Percentiles rank a stretch among this genome's conserved stretches.
phyloP scores from a whole-genome alignment of 2,888 invertebrate genomes.

The Chalcosyrphus nemorum region DNA sequence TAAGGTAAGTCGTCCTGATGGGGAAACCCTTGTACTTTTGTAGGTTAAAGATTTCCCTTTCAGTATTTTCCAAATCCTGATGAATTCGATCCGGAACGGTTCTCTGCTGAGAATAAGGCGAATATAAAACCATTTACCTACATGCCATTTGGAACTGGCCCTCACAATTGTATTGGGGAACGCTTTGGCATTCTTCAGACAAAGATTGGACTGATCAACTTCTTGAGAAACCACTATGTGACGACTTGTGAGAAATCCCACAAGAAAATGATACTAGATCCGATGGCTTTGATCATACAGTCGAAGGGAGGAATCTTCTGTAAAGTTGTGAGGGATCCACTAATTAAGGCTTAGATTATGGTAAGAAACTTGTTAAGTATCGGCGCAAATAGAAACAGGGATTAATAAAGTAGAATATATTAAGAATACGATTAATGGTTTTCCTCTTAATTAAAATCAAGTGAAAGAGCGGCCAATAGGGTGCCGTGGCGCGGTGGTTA shows the following conservation, averaged over 20 bases:
- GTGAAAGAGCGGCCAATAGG: no score
- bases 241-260: slow-evolving; percentile 75
- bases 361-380: background rate
- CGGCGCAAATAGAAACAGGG: background rate
- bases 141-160: slow-evolving; percentile 79
- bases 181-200: slow-evolving; percentile 79
- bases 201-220: slow-evolving; percentile 79
- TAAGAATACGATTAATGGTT: no score
- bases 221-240: slow-evolving; percentile 79
- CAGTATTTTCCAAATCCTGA: slow-evolving; percentile 80
- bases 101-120: slow-evolving; percentile 77
- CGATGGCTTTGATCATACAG: slow-evolving; percentile 77
- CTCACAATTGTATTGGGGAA: slow-evolving; percentile 80
- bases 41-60: slow-evolving; percentile 7
- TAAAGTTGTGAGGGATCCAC: slow-evolving; percentile 77
- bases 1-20: slow-evolving; percentile 77
- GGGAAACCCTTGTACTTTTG: no score
- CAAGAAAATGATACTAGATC: slow-evolving; percentile 76
- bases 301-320: slow-evolving; percentile 76
- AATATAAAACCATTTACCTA: slow-evolving; percentile 76
- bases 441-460: no score
- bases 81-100: slow-evolving; percentile 80
- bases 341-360: slow-evolving; percentile 27
- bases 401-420: background rate
- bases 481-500: no score